Base-by-base conservation (phyloP, 1,140 invertebrate genomes). In the Ooceraea biroi region DNA sequence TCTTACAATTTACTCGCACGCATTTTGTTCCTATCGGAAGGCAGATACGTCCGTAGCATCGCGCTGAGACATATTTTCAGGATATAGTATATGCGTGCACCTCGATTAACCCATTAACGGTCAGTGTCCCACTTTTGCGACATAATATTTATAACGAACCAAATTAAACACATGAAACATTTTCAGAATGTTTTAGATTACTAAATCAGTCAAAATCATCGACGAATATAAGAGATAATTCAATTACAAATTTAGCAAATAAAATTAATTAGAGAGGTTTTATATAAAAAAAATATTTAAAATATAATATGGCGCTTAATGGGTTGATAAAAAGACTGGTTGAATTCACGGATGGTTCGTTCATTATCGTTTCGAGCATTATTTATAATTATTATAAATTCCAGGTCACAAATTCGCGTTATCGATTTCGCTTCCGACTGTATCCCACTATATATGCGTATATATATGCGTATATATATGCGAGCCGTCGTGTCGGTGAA, bases 311-410 rank as follows among this genome's bases (percentile, higher is more conserved):
- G n/a, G n/a, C n/a, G n/a, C 36, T 36, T 36, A n/a, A n/a, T n/a
- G n/a, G n/a, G 2, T 36, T 36, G n/a, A 22, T 63, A 83, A 91
- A 86, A 93, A 92, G 92, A 93, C 91, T 93, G 92, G 88, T 91
- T 85, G 83, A 89, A 90, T 88, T 89, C 91, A 91, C 82, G 80
- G 61, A 65, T 55, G 50, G 52, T 80, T 84, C 27, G 27, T 41
- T 77, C 19, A 65, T 77, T 66, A 65, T 55, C 36, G 8, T 27
- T 77, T 77, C 19, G 30, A 50, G 41, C 12, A 25, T 36, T 63
- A 41, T 41, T 48, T 8, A 27, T 48, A 63, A 22, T 36, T 30
- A 7, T 50, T 50, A 65, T 52, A 50, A 63, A 66, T 65, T 63
- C 8, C 4, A 22, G 19, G n/a, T 36, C 17, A 52, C 11, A 41